phyloP scores from a whole-genome alignment of 2,797 vertebrate genomes.

The Ceryle rudis region DNA sequence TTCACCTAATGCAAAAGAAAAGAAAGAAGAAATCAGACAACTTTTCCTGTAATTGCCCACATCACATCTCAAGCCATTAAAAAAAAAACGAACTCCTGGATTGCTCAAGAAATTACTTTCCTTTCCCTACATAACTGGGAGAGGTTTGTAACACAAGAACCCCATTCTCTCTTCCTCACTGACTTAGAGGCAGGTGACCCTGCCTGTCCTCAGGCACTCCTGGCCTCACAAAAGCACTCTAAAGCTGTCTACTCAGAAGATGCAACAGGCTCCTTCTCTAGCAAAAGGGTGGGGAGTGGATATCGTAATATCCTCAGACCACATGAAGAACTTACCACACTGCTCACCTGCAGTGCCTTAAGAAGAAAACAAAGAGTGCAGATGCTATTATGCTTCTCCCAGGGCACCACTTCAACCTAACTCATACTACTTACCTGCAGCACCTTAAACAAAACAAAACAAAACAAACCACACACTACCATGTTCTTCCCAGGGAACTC shows the following conservation, averaged over 20 bases:
- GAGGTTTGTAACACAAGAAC: background rate
- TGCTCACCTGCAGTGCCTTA: background rate
- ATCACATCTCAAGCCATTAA: background rate
- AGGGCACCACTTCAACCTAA: background rate
- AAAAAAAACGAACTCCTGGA: background rate
- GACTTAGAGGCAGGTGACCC: background rate
- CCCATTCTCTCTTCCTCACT: background rate
- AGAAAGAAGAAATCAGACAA: background rate
- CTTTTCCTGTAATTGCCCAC: background rate
- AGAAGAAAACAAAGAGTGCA: background rate
- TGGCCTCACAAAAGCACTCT: background rate
- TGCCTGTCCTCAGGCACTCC: background rate
- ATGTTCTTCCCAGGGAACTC: background rate
- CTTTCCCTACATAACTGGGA: background rate
- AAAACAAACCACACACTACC: background rate
- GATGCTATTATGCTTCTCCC: background rate
- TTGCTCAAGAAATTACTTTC: background rate
- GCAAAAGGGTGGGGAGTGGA: background rate
- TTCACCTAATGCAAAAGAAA: slow-evolving; percentile 85
- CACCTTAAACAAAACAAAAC: background rate
- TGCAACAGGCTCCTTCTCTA: slow-evolving; percentile 2
- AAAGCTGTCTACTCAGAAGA: background rate
- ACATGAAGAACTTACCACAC: background rate
- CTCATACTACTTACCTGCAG: slow-evolving; percentile 38
- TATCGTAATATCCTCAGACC: background rate